A percentile compares a stretch with the other conserved stretches of the same genome.
Evolutionary conservation across 1,140 invertebrate genomes (phyloP).

Genomic region (Trachymyrmex cornetzi): DNA sequence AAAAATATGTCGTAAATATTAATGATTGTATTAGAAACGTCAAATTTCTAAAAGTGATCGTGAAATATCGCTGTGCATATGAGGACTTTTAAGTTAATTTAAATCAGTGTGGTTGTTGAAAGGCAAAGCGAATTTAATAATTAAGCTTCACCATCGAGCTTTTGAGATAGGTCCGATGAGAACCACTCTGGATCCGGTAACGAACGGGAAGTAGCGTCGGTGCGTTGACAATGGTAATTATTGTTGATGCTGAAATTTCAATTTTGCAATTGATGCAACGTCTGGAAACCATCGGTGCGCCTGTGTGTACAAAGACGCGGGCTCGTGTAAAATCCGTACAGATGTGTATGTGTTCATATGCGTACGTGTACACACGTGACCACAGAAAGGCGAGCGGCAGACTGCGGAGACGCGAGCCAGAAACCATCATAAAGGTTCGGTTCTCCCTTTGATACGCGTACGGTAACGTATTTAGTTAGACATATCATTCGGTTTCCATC

Average conservation of each 20-base stretch:
- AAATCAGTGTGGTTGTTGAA: neutral
- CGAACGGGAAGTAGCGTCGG: constrained; percentile 75
- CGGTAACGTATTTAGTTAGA: constrained; percentile 86
- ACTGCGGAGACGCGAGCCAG: constrained; percentile 83
- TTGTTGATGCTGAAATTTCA: constrained; percentile 84
- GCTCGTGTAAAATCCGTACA: constrained; percentile 10
- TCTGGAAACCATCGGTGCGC: constrained; percentile 70
- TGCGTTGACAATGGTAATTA: constrained; percentile 83
- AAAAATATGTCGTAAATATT: neutral
- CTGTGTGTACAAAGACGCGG: constrained; percentile 44
- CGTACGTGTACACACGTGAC: constrained; percentile 62
- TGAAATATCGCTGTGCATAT: neutral
- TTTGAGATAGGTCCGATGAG: constrained; percentile 61
- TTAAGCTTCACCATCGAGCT: constrained; percentile 28
- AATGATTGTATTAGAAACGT: no score
- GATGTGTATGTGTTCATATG: neutral
- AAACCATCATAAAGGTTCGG: constrained; percentile 86
- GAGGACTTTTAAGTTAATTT: neutral
- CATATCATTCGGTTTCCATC: constrained; percentile 86
- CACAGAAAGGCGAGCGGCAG: constrained; percentile 80
- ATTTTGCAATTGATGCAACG: constrained; percentile 85
- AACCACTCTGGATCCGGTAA: constrained; percentile 78
- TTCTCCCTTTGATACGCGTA: constrained; percentile 84
- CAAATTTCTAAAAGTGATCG: neutral
- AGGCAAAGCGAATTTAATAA: constrained; percentile 27